Evolutionary conservation across 1,140 invertebrate species (phyloP).

Genomic region (Drosophila lini): DNA sequence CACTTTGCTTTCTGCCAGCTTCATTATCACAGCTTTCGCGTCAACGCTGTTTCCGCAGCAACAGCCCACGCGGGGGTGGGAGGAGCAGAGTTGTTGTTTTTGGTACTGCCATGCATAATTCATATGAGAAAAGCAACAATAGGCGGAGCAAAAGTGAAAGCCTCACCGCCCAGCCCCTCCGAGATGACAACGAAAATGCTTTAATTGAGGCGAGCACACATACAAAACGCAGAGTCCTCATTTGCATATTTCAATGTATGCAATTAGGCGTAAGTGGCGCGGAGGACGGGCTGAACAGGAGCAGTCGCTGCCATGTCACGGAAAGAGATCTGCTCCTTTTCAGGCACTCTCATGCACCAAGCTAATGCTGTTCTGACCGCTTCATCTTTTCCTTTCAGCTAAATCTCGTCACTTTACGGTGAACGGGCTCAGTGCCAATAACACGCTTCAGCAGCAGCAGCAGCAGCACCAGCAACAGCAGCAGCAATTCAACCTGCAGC

Average conservation of each 20-base stretch:
- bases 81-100: constrained; percentile 36
- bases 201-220: constrained; percentile 71
- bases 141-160: constrained; percentile 74
- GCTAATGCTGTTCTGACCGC: constrained; percentile 2
- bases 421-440: constrained; percentile 78
- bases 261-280: constrained; percentile 63
- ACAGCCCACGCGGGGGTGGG: not conserved
- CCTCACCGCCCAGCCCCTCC: constrained; percentile 51
- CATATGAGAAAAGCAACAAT: constrained; percentile 83
- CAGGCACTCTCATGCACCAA: constrained; percentile 3
- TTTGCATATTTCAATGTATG: constrained; percentile 84
- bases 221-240: constrained; percentile 17
- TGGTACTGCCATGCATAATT: constrained; percentile 79
- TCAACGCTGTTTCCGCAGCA: constrained; percentile 79
- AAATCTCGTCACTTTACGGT: constrained; percentile 83
- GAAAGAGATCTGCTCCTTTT: constrained; percentile 47
- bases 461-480: constrained; percentile 55
- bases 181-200: constrained; percentile 68
- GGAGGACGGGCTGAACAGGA: constrained; percentile 1
- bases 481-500: constrained; percentile 69
- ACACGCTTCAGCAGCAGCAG: constrained; percentile 74
- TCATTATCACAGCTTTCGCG: constrained; percentile 83
- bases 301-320: constrained; percentile 29
- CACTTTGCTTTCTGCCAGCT: constrained; percentile 70
- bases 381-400: constrained; percentile 53